Base-by-base conservation (phyloP, 1,140 invertebrate genomes). In the Drosophila trapezifrons region DNA sequence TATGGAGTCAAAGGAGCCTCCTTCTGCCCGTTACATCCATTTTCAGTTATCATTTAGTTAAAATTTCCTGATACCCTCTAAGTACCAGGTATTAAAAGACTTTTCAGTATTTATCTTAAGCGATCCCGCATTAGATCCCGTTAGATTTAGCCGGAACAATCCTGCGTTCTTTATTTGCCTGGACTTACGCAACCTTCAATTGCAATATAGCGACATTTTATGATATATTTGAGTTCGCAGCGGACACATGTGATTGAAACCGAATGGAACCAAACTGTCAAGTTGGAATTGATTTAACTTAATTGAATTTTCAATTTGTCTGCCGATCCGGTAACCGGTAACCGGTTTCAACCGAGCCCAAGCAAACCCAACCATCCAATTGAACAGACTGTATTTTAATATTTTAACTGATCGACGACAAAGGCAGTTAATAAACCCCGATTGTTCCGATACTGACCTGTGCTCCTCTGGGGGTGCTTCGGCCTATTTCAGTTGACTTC, bases 221-320 rank as follows among this genome's bases (percentile, higher is more conserved):
- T 35, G 40, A 73, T 51, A 73, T 37, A 57, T 40, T 47, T 63
- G 42, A 45, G 67, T 52, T 40, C 12, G 40, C 27, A 13, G 22
- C 43, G 22, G 38, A 52, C 56, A 13, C n/a, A 22, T 60, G 35
- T 42, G 60, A 51, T 57, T 15, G 35, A 52, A 71, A 77, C 18
- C 40, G 42, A 58, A 58, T 46, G 57, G 10, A 65, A 51, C 35
- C 54, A 51, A 73, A 72, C 46, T 66, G 55, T 42, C 55, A 22
- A 22, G 25, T 51, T 59, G 45, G 27, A 80, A 79, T 83, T 65
- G 66, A 84, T 84, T 84, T 66, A 72, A 76, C 72, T 83, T 84
- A 84, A 83, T 83, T 84, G 76, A 84, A 84, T 73, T 84, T 64
- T 60, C 45, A 67, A 81, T 81, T 64, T 62, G 38, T 18, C 27